These are phyloP conservation scores for Loris lydekkerianus DNA, from an alignment of 2,797 vertebrate genomes.

Conservation along the genomic window DNA sequence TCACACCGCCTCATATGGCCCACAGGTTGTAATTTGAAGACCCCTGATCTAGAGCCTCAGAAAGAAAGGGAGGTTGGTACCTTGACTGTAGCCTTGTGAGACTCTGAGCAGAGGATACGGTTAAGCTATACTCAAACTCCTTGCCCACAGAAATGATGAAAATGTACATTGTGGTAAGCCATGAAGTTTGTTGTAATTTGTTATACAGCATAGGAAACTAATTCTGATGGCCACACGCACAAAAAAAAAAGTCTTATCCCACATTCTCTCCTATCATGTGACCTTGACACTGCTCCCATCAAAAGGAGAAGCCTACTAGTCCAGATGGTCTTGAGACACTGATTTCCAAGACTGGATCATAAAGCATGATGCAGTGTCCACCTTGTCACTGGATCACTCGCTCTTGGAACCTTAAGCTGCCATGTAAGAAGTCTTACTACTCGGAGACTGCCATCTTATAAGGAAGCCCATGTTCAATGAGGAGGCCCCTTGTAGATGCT, in stretches of 20 bases:
- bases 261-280: not conserved
- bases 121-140: slow-evolving; percentile 1
- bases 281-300: not conserved
- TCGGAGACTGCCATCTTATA: not conserved
- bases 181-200: not conserved
- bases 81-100: not conserved
- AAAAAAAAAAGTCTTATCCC: not conserved
- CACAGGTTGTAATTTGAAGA: no score
- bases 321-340: not conserved
- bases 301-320: not conserved
- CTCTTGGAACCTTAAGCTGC: not conserved
- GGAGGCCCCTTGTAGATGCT: not conserved
- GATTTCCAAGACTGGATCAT: not conserved
- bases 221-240: not conserved
- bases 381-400: not conserved
- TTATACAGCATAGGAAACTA: not conserved
- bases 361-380: not conserved
- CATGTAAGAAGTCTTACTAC: not conserved
- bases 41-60: not conserved
- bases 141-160: not conserved
- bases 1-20: no score
- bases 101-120: not conserved
- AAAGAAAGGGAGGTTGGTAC: not conserved
- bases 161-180: not conserved
- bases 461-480: not conserved